phyloP scores from a whole-genome alignment of 1,140 invertebrate species.

The Musca vetustissima region DNA sequence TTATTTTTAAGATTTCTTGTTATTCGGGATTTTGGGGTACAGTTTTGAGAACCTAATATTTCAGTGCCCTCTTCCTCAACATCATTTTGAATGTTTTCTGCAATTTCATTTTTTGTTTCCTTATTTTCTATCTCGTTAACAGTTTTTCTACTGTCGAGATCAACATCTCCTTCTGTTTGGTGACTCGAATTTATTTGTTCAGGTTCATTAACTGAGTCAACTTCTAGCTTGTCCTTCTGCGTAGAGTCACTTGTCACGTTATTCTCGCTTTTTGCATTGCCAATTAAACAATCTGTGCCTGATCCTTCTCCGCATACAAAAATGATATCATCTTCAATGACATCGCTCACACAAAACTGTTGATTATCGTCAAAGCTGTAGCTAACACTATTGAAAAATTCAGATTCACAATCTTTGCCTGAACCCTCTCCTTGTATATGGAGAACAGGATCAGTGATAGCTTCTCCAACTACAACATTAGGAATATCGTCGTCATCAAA shows the following conservation, averaged over 20 bases:
- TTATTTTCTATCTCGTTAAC: too few relatives aligned
- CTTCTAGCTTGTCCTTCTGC: background rate
- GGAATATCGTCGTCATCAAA: conserved; percentile 62
- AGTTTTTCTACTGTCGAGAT: too few relatives aligned
- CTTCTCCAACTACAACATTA: conserved; percentile 64
- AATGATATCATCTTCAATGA: conserved; percentile 74
- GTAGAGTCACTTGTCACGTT: background rate
- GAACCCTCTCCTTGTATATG: conserved; percentile 69
- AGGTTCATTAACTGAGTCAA: background rate
- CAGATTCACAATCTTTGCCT: conserved; percentile 66
- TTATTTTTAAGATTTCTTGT: too few relatives aligned
- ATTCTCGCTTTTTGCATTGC: conserved; percentile 42
- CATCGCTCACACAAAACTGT: conserved; percentile 61
- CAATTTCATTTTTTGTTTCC: too few relatives aligned
- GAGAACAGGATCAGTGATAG: conserved; percentile 74
- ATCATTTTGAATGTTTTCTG: too few relatives aligned
- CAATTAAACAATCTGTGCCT: conserved; percentile 68
- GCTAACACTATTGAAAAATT: conserved; percentile 6
- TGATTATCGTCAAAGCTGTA: conserved; percentile 29
- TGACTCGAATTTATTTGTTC: background rate
- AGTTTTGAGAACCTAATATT: too few relatives aligned
- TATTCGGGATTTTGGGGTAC: too few relatives aligned
- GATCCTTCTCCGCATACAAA: conserved; percentile 71
- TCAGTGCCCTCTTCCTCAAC: too few relatives aligned
- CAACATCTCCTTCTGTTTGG: too few relatives aligned